Evolutionary conservation across 2,888 invertebrate species (phyloP).

Genomic region (Napeogenes sylphis): DNA sequence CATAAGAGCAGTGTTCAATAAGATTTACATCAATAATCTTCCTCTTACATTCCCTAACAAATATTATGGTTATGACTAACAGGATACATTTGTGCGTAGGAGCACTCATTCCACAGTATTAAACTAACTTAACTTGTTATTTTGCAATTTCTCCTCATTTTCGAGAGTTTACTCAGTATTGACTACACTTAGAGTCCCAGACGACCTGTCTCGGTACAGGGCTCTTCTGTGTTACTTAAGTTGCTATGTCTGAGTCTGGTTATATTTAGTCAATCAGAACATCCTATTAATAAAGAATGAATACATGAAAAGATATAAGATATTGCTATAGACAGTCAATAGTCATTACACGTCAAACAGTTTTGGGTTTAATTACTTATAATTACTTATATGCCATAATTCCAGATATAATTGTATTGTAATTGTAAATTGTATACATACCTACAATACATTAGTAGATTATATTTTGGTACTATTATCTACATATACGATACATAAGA

Average conservation of each 20-base stretch:
- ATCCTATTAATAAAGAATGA: too few species aligned
- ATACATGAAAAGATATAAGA: too few species aligned
- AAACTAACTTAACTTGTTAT: constrained; percentile 23
- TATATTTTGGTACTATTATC: too few species aligned
- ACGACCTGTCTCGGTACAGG: background rate
- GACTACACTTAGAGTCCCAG: constrained; percentile 6
- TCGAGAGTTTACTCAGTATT: constrained; percentile 17
- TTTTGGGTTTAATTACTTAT: too few species aligned
- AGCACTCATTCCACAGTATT: constrained; percentile 25
- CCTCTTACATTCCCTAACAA: constrained; percentile 18
- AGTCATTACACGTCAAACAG: too few species aligned
- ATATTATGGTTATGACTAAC: constrained; percentile 31
- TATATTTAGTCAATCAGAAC: too few species aligned
- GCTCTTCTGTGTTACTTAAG: background rate
- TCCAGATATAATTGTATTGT: too few species aligned
- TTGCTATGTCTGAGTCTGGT: background rate
- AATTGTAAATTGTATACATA: too few species aligned
- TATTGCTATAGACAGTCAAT: too few species aligned
- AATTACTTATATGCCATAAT: too few species aligned
- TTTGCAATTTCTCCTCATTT: constrained; percentile 29
- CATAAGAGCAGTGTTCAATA: constrained; percentile 1
- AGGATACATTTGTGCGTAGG: constrained; percentile 31
- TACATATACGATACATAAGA: too few species aligned
- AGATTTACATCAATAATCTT: constrained; percentile 19
- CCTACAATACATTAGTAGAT: too few species aligned